Conservation (phyloP, 2,797 vertebrate genomes). For the Chaetodon trifasciatus region DNA sequence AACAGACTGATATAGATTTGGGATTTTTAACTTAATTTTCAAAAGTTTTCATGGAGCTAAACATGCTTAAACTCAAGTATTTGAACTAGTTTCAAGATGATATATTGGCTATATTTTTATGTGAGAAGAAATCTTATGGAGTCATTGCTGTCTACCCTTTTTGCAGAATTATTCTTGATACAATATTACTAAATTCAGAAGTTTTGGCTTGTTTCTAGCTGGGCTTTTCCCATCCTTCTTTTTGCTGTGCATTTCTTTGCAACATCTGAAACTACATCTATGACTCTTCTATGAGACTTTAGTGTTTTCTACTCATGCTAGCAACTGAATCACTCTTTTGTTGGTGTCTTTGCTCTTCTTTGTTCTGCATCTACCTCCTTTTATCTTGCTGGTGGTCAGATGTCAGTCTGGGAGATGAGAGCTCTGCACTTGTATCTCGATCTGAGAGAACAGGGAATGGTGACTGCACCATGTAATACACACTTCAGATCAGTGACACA, state of each 20-base stretch:
- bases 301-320: neutral
- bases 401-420: slow-evolving; percentile 41
- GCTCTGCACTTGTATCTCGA: slow-evolving; percentile 28
- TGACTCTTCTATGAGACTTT: slow-evolving; percentile 16
- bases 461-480: slow-evolving; percentile 25
- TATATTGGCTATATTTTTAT: neutral
- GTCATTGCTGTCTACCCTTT: neutral
- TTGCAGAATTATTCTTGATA: neutral
- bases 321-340: neutral
- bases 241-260: neutral
- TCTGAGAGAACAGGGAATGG: slow-evolving; percentile 27
- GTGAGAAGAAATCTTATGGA: neutral
- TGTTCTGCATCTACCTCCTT: slow-evolving; percentile 19
- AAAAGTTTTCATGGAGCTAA: neutral
- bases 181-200: neutral
- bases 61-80: fast-evolving
- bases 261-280: neutral
- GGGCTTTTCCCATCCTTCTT: neutral
- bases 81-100: neutral
- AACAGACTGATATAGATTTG: neutral
- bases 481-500: slow-evolving; percentile 39
- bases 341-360: slow-evolving; percentile 3
- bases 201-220: neutral
- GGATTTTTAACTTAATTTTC: neutral
- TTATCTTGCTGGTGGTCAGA: slow-evolving; percentile 34